Conservation (phyloP, 2,888 invertebrate species). For the Homarus gammarus region DNA sequence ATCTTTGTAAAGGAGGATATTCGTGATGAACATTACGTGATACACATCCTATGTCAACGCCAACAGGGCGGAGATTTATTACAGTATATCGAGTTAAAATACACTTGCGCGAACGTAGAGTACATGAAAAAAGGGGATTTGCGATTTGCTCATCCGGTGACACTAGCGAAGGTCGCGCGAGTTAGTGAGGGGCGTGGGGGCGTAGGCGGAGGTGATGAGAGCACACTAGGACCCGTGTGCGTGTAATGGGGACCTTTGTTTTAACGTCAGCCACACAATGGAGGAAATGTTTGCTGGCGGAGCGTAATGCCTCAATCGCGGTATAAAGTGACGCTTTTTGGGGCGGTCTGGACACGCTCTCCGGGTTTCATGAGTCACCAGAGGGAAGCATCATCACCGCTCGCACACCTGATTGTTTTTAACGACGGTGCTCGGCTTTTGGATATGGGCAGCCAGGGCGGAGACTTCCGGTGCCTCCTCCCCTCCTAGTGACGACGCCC, state of each 20-base stretch:
- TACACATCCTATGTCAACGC: background rate
- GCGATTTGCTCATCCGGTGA: constrained; percentile 32
- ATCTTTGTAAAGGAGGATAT: background rate
- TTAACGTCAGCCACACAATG: constrained; percentile 21
- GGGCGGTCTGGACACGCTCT: constrained; percentile 1
- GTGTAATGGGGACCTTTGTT: constrained; percentile 35
- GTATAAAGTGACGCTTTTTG: background rate
- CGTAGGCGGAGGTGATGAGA: background rate
- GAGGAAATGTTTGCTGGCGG: constrained; percentile 47
- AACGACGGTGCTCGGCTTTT: background rate
- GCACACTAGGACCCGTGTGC: background rate
- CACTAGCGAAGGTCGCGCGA: background rate
- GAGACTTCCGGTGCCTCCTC: background rate
- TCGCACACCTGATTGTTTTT: background rate
- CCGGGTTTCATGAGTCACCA: constrained; percentile 5
- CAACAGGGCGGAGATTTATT: constrained; percentile 1
- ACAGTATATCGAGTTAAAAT: background rate
- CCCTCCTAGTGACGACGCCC: background rate
- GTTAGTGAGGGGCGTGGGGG: background rate
- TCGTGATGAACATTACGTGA: background rate
- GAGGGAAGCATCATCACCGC: background rate
- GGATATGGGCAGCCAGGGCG: background rate
- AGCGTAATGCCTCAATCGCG: constrained; percentile 55
- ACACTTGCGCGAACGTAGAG: background rate
- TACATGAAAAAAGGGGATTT: background rate